Percentiles rank a stretch among this genome's conserved stretches.
Conservation (phyloP, 2,113 vertebrate species). For the Serilophus lunatus region DNA sequence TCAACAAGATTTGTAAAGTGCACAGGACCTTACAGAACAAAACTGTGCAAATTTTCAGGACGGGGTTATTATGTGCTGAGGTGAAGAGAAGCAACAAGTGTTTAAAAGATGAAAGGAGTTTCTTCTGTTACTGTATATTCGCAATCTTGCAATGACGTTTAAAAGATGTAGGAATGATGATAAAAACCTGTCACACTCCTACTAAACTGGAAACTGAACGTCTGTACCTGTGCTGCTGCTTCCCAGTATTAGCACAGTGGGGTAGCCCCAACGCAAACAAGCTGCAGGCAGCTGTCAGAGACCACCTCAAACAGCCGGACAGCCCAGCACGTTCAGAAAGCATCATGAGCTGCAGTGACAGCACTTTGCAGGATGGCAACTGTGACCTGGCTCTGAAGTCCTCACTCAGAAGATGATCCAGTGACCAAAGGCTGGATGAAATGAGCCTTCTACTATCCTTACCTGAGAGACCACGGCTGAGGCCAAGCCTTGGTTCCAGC, state of each 20-base stretch:
- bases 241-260: rapidly evolving
- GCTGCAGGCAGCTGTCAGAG: rapidly evolving
- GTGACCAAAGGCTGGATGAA: neutral
- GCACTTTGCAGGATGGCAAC: rapidly evolving
- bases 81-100: neutral
- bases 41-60: neutral
- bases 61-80: neutral
- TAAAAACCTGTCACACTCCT: neutral
- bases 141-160: neutral
- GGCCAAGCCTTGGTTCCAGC: neutral
- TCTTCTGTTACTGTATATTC: neutral
- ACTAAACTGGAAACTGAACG: neutral
- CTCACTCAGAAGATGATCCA: neutral
- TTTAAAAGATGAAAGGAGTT: neutral
- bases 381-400: neutral
- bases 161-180: neutral
- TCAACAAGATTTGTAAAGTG: neutral
- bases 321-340: neutral
- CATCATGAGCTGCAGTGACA: neutral
- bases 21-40: neutral
- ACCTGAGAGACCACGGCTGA: neutral
- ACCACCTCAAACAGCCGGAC: neutral
- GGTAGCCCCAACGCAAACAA: neutral
- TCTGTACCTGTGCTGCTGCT: neutral
- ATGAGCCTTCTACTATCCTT: neutral